Conservation (phyloP, 2,888 invertebrate species). For the Pseudolycoriella hygida region DNA sequence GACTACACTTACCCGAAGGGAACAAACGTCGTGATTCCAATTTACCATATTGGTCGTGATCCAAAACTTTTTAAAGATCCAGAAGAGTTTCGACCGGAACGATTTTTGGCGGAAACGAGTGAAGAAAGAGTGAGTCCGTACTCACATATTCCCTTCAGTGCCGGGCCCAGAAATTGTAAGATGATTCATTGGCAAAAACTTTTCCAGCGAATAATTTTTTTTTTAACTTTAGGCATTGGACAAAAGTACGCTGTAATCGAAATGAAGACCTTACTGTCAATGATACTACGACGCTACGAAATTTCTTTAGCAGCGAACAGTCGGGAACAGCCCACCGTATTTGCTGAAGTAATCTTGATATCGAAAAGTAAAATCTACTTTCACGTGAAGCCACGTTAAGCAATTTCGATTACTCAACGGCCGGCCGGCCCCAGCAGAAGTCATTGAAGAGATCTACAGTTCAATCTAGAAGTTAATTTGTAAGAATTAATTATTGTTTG, state of each 20-base stretch:
- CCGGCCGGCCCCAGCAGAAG: too few relatives aligned
- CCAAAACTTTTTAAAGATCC: constrained; percentile 22
- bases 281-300: constrained; percentile 18
- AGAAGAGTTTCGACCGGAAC: constrained; percentile 16
- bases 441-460: too few relatives aligned
- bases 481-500: too few relatives aligned
- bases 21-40: constrained; percentile 5
- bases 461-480: too few relatives aligned
- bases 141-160: constrained; percentile 27
- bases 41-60: constrained; percentile 11
- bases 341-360: constrained; percentile 23
- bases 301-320: constrained; percentile 18
- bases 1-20: constrained; percentile 1
- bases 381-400: not conserved
- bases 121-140: constrained; percentile 23
- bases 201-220: too few relatives aligned
- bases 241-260: constrained; percentile 28
- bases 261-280: constrained; percentile 23
- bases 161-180: constrained; percentile 25
- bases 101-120: constrained; percentile 9
- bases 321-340: constrained; percentile 18
- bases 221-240: constrained; percentile 12
- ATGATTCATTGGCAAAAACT: too few relatives aligned
- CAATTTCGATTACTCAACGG: too few relatives aligned
- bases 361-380: constrained; percentile 17